These are phyloP conservation scores for Eilema griseolum DNA, from an alignment of 2,888 invertebrate genomes.

Conservation along the genomic window DNA sequence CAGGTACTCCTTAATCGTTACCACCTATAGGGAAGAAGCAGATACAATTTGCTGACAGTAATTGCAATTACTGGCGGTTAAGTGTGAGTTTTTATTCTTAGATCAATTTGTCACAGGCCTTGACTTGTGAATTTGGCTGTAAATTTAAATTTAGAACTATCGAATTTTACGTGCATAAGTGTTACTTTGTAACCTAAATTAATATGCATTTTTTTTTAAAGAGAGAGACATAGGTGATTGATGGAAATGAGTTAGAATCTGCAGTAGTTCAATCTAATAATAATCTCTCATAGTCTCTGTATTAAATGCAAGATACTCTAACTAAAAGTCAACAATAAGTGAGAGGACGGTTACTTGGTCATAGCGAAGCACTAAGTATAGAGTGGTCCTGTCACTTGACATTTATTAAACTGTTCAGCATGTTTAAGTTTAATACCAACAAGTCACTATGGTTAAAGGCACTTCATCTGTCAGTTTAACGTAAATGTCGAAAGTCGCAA, in stretches of 20 bases:
- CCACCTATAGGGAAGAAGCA: neutral
- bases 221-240: neutral
- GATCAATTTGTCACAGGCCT: neutral
- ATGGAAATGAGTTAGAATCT: too few relatives aligned
- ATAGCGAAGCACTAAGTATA: neutral
- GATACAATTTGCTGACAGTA: neutral
- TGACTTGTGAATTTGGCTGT: neutral
- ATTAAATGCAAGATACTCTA: neutral
- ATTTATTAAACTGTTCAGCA: conserved; percentile 9
- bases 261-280: too few relatives aligned
- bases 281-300: neutral
- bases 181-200: neutral
- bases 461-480: conserved; percentile 24
- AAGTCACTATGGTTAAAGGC: conserved; percentile 33
- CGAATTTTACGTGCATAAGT: neutral
- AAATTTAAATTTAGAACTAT: neutral
- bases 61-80: neutral
- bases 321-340: neutral
- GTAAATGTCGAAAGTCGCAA: conserved; percentile 26
- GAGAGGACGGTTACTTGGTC: neutral
- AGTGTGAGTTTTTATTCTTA: neutral
- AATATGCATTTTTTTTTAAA: neutral
- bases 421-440: conserved; percentile 15
- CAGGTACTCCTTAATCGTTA: neutral
- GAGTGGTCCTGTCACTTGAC: conserved; percentile 9